A percentile compares a stretch with the other conserved stretches of the same genome.
Conservation (phyloP, 1,140 invertebrate species). For the Heliconius hewitsoni region DNA sequence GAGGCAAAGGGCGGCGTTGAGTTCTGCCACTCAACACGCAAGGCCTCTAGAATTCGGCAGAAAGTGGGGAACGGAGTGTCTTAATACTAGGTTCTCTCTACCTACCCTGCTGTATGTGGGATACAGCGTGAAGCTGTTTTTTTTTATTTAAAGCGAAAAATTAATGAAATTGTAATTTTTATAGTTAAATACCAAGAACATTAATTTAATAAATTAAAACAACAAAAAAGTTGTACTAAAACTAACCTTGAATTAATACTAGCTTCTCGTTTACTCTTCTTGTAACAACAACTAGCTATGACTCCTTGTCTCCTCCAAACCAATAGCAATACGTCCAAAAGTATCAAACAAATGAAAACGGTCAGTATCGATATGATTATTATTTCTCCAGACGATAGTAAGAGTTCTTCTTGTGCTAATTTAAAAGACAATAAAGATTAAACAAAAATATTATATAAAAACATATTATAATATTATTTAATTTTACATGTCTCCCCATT, state of each 20-base stretch:
- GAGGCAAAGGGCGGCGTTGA: too few species aligned
- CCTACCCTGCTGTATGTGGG: too few species aligned
- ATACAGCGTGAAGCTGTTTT: too few species aligned
- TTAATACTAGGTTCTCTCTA: too few species aligned
- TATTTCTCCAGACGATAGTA: conserved; percentile 53
- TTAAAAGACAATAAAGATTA: neutral
- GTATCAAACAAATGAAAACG: conserved; percentile 56
- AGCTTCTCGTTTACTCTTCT: conserved; percentile 58
- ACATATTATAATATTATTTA: too few species aligned
- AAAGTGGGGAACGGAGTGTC: too few species aligned
- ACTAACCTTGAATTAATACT: conserved; percentile 56
- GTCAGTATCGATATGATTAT: conserved; percentile 60
- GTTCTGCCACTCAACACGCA: too few species aligned
- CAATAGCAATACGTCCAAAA: conserved; percentile 59
- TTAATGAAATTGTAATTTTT: neutral
- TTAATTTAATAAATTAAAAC: neutral
- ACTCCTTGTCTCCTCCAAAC: conserved; percentile 62
- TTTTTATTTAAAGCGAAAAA: neutral
- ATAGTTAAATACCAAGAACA: neutral
- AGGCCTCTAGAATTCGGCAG: too few species aligned
- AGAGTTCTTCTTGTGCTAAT: conserved; percentile 41
- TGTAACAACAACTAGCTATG: conserved; percentile 62
- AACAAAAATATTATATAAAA: neutral
- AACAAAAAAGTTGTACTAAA: neutral
- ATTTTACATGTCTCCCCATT: too few species aligned